These are phyloP conservation scores for Cololabis saira DNA, from an alignment of 2,113 vertebrate genomes.

Conservation along the genomic window DNA sequence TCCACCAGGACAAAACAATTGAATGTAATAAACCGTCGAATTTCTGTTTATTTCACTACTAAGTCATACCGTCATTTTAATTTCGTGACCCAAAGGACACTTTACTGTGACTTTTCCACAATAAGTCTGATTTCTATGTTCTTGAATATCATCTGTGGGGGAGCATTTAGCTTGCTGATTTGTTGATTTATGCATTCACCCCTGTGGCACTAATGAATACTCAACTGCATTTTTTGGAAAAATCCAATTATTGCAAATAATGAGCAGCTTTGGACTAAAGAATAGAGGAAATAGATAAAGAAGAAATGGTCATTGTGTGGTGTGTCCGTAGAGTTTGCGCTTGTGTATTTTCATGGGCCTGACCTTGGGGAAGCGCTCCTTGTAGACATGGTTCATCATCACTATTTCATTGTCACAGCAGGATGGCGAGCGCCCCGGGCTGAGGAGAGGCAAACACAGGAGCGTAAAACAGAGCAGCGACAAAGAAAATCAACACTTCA, in stretches of 20 bases:
- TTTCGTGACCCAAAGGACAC: no score
- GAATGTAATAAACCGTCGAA: no score
- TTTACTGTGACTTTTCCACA: no score
- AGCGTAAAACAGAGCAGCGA: constrained; percentile 31
- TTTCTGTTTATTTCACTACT: no score
- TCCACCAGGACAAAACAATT: no score
- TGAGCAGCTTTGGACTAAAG: constrained; percentile 2
- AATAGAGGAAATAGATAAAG: not conserved
- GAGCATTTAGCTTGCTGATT: constrained; percentile 4
- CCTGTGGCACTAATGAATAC: not conserved
- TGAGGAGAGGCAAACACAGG: constrained; percentile 70
- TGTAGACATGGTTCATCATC: constrained; percentile 98
- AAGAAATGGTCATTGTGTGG: not conserved
- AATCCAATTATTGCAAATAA: constrained; percentile 1
- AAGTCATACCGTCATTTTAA: no score
- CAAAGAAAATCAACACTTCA: constrained; percentile 26
- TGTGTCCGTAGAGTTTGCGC: constrained; percentile 24
- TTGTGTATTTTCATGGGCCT: constrained; percentile 51
- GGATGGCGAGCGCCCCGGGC: constrained; percentile 90
- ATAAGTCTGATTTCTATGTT: not conserved
- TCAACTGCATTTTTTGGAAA: constrained; percentile 8
- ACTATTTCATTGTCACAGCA: constrained; percentile 95
- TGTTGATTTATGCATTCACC: not conserved
- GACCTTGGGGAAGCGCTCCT: constrained; percentile 96
- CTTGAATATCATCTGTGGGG: constrained; percentile 3